Percentiles rank a stretch among this genome's conserved stretches.
phyloP scores from a whole-genome alignment of 1,140 invertebrate species.

The Listronotus bonariensis region DNA sequence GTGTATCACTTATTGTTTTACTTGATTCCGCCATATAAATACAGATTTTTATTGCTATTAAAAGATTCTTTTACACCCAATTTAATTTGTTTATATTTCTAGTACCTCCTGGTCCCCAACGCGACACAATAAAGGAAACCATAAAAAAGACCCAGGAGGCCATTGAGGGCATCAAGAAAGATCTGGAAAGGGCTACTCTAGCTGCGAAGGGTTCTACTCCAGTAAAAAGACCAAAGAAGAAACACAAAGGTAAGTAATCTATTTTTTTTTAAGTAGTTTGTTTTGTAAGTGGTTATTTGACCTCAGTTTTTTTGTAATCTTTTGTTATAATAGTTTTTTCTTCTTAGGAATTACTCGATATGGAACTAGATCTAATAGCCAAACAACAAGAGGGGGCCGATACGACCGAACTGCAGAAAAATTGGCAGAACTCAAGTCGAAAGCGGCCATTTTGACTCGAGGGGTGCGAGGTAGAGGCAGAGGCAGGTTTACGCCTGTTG shows the following conservation, averaged over 20 bases:
- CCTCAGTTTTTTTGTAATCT: background rate
- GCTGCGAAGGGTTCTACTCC: constrained; percentile 33
- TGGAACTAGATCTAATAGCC: constrained; percentile 84
- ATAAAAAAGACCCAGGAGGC: constrained; percentile 76
- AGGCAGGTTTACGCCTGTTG: constrained; percentile 51
- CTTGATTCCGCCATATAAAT: too few relatives aligned
- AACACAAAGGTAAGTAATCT: constrained; percentile 38
- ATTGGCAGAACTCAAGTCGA: constrained; percentile 71
- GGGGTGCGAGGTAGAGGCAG: constrained; percentile 34
- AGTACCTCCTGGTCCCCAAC: constrained; percentile 65
- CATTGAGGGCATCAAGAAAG: constrained; percentile 76
- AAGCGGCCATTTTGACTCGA: constrained; percentile 36
- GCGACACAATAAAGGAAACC: constrained; percentile 69
- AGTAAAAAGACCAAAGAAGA: constrained; percentile 58
- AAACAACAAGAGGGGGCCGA: constrained; percentile 75
- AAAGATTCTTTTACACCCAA: too few relatives aligned
- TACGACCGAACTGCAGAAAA: constrained; percentile 73
- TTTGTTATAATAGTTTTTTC: constrained; percentile 45
- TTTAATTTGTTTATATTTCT: constrained; percentile 21
- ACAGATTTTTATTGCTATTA: too few relatives aligned
- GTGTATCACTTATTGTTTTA: too few relatives aligned
- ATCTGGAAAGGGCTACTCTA: constrained; percentile 56
- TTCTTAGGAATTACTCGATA: constrained; percentile 77
- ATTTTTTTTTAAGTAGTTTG: too few relatives aligned
- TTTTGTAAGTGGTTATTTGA: too few relatives aligned